Conservation (phyloP, 2,113 vertebrate species). For the Leptocoma aspasia region DNA sequence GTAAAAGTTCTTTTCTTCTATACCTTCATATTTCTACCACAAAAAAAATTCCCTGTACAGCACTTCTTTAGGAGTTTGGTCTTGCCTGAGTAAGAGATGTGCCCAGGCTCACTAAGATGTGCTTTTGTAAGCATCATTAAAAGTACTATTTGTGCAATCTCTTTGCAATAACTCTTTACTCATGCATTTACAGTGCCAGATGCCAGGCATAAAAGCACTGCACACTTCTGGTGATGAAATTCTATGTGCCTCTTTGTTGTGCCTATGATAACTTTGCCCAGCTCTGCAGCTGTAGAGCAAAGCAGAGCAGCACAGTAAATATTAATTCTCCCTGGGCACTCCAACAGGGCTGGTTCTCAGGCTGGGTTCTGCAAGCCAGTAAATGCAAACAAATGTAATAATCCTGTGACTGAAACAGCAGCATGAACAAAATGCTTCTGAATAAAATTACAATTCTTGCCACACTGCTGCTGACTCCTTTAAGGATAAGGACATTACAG, state of each 20-base stretch:
- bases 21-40: not conserved
- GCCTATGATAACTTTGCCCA: not conserved
- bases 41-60: not conserved
- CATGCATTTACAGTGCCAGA: not conserved
- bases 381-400: not conserved
- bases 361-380: not conserved
- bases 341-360: not conserved
- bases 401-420: not conserved
- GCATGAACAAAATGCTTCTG: not conserved
- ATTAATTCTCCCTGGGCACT: conserved; percentile 7
- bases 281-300: conserved; percentile 5
- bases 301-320: not conserved
- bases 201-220: conserved; percentile 4
- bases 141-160: conserved; percentile 21
- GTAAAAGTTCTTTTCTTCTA: not conserved
- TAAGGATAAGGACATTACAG: not conserved
- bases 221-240: conserved; percentile 8
- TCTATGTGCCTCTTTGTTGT: not conserved
- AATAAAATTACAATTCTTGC: conserved; percentile 9
- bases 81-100: not conserved
- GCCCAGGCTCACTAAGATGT: not conserved
- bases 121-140: conserved; percentile 26
- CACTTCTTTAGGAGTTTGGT: not conserved
- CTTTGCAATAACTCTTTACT: conserved; percentile 13
- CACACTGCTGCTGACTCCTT: not conserved